phyloP scores from a whole-genome alignment of 2,888 invertebrate genomes.

The Ophonus ardosiacus region DNA sequence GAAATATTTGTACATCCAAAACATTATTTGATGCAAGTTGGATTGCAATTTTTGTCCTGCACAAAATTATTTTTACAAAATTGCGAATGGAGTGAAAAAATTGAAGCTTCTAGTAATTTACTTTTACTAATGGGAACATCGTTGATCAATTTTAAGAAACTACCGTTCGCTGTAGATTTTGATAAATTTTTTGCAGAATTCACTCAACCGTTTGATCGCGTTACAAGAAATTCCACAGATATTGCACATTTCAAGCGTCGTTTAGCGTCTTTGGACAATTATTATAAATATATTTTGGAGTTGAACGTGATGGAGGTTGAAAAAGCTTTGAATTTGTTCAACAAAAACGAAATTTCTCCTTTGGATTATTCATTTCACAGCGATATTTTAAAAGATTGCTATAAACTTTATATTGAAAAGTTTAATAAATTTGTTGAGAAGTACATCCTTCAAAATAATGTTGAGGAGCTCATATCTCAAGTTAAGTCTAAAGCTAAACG shows the following conservation, averaged over 20 bases:
- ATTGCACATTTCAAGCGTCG: conserved; percentile 16
- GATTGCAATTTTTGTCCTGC: neutral
- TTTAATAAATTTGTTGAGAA: conserved; percentile 34
- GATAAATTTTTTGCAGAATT: conserved; percentile 14
- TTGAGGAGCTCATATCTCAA: neutral
- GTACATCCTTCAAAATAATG: conserved; percentile 5
- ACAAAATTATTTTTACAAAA: conserved; percentile 5
- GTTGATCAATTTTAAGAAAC: conserved; percentile 9
- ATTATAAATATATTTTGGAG: conserved; percentile 6
- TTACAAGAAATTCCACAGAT: neutral
- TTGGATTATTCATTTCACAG: conserved; percentile 5
- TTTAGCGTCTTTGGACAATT: conserved; percentile 17
- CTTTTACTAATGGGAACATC: conserved; percentile 24
- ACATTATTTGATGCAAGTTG: conserved; percentile 27
- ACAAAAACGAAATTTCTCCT: neutral
- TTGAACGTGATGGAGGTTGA: neutral
- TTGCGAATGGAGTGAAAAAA: neutral
- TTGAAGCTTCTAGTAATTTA: conserved; percentile 27
- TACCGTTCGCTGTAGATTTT: conserved; percentile 12
- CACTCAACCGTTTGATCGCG: conserved; percentile 38
- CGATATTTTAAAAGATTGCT: neutral
- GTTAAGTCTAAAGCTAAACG: neutral
- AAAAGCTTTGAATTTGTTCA: conserved; percentile 16
- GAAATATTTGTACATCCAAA: neutral
- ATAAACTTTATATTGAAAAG: neutral